Evolutionary conservation across 1,140 invertebrate genomes (phyloP).

Genomic region (Thaumetopoea pityocampa): DNA sequence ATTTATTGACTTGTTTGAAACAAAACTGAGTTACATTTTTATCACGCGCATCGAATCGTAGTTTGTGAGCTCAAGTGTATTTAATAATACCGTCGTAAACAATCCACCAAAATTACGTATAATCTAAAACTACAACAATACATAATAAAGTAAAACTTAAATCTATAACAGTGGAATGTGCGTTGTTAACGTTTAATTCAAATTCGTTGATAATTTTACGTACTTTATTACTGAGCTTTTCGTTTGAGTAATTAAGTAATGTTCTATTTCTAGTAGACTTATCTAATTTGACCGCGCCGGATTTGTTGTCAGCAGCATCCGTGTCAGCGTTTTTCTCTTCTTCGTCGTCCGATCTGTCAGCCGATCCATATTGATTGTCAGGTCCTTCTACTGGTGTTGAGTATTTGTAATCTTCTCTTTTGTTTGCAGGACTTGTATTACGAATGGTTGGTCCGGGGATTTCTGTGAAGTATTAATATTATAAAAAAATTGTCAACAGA

Average conservation of each 20-base stretch:
- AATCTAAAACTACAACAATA: constrained; percentile 11
- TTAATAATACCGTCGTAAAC: too few species aligned
- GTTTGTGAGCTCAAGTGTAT: too few species aligned
- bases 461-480: too few species aligned
- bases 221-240: constrained; percentile 62
- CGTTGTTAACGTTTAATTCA: constrained; percentile 35
- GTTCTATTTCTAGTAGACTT: constrained; percentile 41
- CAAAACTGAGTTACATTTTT: too few species aligned
- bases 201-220: constrained; percentile 56
- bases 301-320: constrained; percentile 24
- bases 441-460: constrained; percentile 45
- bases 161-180: constrained; percentile 3
- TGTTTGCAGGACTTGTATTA: constrained; percentile 39
- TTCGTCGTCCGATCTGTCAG: constrained; percentile 62
- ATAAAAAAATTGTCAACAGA: too few species aligned
- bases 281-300: constrained; percentile 20
- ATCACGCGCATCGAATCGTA: too few species aligned
- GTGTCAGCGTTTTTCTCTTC: constrained; percentile 44
- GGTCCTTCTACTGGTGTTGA: constrained; percentile 58
- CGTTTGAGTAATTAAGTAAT: constrained; percentile 26
- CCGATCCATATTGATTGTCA: constrained; percentile 63
- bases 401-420: constrained; percentile 52
- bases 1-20: too few species aligned
- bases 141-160: constrained; percentile 6
- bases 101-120: too few species aligned